phyloP scores from a whole-genome alignment of 2,797 vertebrate genomes.

The Pantherophis alleghaniensis region DNA sequence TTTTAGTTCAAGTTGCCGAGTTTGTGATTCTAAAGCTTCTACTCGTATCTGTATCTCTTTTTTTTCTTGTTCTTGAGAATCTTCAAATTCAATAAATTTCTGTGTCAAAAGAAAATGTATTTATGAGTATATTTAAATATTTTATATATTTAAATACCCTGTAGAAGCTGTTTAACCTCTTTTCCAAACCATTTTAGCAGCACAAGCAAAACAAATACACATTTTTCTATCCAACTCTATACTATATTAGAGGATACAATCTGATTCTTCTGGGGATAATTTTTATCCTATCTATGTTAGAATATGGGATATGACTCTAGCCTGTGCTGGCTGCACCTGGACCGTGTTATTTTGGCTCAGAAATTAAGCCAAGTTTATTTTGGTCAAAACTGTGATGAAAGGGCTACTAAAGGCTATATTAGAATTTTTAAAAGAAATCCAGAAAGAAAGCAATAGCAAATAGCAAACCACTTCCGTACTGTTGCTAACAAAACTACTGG shows the following conservation, averaged over 20 bases:
- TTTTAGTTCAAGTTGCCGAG: constrained; percentile 92
- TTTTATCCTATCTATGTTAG: neutral
- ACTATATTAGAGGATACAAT: neutral
- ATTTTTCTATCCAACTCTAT: neutral
- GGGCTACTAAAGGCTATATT: neutral
- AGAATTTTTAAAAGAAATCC: neutral
- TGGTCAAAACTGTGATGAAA: neutral
- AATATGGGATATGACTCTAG: neutral
- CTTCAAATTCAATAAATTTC: constrained; percentile 96
- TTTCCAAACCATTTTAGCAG: neutral
- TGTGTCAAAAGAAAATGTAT: constrained; percentile 56
- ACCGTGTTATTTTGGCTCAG: neutral
- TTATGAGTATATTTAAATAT: neutral
- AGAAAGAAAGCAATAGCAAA: neutral
- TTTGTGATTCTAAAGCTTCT: constrained; percentile 86
- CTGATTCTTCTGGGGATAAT: neutral
- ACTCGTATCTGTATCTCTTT: constrained; percentile 91
- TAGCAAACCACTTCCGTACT: neutral
- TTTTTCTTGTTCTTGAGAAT: constrained; percentile 95
- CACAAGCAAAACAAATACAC: neutral
- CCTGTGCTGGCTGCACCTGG: neutral
- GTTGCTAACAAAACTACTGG: neutral
- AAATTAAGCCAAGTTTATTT: neutral
- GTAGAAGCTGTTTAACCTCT: neutral
- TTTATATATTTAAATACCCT: neutral